Evolutionary conservation across 2,888 invertebrate genomes (phyloP).

Genomic region (Macaria liturata): DNA sequence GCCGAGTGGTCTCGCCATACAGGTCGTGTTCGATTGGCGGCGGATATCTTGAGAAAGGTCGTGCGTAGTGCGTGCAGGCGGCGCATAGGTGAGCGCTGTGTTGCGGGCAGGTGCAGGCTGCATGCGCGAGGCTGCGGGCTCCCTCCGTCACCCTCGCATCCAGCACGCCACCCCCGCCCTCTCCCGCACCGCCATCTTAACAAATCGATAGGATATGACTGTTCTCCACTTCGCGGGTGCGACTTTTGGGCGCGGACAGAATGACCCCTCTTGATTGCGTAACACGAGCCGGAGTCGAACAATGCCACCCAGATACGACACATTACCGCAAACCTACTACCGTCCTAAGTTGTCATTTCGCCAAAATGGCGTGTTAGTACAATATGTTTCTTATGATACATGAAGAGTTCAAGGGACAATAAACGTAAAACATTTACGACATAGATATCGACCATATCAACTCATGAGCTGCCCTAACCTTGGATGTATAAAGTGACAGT

Average conservation of each 20-base stretch:
- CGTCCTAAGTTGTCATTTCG: conserved; percentile 16
- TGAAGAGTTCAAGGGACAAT: conserved; percentile 4
- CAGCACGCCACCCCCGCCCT: conserved; percentile 46
- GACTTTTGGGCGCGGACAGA: conserved; percentile 79
- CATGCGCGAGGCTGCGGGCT: conserved; percentile 76
- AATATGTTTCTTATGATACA: conserved; percentile 7
- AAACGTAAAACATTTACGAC: conserved; percentile 14
- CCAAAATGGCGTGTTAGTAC: conserved; percentile 12
- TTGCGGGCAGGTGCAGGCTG: conserved; percentile 78
- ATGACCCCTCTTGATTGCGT: conserved; percentile 77
- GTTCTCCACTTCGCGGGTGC: conserved; percentile 80
- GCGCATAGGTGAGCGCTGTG: conserved; percentile 41
- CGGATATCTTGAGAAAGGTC: background rate
- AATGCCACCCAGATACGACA: conserved; percentile 43
- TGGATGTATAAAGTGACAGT: no score
- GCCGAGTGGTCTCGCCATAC: conserved; percentile 5
- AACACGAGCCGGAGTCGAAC: conserved; percentile 56
- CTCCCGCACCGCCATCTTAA: conserved; percentile 80
- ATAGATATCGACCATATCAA: conserved; percentile 4
- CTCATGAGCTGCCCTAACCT: no score
- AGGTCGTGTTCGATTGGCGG: background rate
- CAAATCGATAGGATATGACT: conserved; percentile 85
- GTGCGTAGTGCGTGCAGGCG: conserved; percentile 6
- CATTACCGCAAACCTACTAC: conserved; percentile 22
- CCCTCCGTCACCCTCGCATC: conserved; percentile 57